These are phyloP conservation scores for Drosophila pandora DNA, from an alignment of 1,140 invertebrate species.

Conservation along the genomic window DNA sequence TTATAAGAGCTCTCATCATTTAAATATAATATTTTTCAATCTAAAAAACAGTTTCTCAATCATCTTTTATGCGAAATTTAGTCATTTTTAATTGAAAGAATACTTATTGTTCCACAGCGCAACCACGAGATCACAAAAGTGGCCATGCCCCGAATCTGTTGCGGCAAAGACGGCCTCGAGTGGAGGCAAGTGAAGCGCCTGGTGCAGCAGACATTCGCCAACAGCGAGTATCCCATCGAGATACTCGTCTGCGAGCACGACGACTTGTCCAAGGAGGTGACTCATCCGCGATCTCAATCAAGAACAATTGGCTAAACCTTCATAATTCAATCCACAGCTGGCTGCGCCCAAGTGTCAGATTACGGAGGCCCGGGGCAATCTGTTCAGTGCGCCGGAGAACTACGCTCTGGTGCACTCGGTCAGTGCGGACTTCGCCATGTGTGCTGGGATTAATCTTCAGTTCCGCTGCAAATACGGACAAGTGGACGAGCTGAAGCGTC, in stretches of 20 bases:
- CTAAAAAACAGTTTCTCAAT: too few relatives aligned
- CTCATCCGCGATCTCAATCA: background rate
- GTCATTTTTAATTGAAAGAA: background rate
- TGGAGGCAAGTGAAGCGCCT: constrained; percentile 76
- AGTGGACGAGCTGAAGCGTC: constrained; percentile 74
- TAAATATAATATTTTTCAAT: too few relatives aligned
- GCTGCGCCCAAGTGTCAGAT: constrained; percentile 75
- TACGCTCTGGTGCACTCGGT: constrained; percentile 87
- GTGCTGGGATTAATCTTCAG: constrained; percentile 69
- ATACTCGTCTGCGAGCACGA: constrained; percentile 72
- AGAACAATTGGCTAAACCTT: background rate
- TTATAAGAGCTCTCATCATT: too few relatives aligned
- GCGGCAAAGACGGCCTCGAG: constrained; percentile 65
- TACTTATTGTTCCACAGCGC: constrained; percentile 34
- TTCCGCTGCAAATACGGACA: constrained; percentile 84
- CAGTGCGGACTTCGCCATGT: constrained; percentile 87
- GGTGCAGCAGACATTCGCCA: constrained; percentile 67
- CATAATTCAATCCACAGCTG: constrained; percentile 35
- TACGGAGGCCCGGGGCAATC: constrained; percentile 84
- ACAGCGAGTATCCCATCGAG: constrained; percentile 72
- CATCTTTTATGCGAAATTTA: too few relatives aligned
- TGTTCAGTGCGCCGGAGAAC: constrained; percentile 85
- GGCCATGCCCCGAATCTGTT: constrained; percentile 78
- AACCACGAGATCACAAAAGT: constrained; percentile 80
- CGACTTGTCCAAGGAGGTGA: constrained; percentile 64